Base-by-base conservation (phyloP, 2,888 invertebrate species). In the Meteorus colon region DNA sequence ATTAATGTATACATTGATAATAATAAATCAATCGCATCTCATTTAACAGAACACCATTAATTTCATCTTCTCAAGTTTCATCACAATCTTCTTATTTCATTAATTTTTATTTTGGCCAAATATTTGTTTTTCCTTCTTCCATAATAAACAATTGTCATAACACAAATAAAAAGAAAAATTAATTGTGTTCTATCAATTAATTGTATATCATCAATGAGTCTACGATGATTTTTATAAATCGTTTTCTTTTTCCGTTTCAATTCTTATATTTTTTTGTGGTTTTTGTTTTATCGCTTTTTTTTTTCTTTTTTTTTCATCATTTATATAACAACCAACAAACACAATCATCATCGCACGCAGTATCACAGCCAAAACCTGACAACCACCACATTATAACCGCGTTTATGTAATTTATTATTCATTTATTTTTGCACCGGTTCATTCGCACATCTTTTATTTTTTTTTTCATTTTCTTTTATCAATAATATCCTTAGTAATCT, bases 331-430 rank as follows among this genome's bases (percentile, higher is more conserved):
- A 65, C 65, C 73, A 78, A 72, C 74, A 81, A 65, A 65, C 37
- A 65, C 65, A 65, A 41, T 65, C 59, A 29, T 60, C 12, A 60
- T 85, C 84, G 84, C 86, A 86, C 86, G 79, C 87, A 85, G 79
- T 82, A 85, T 87, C 87, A 88, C 87, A 87, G 88, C 87, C 86
- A 86, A 85, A 85, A 84, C 83, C 83, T 82, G 85, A 84, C 80
- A 83, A 81, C 81, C 81, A 55, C 8, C 55, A 78, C 76, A 66
- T 59, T 65, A 73, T 70, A 65, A 71, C 73, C 74, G 55, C 60
- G 63, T 67, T 75, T 45, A 27, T 75, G 27, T 67, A 37, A 59
- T 55, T 63, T 48, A 48, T 34, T 45, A 24, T 19, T 63, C 24
- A 73, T 65, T 73, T 51, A 31, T 63, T 45, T 65, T 65, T 45